Conservation (phyloP, 1,140 invertebrate species). For the Bradysia coprophila region DNA sequence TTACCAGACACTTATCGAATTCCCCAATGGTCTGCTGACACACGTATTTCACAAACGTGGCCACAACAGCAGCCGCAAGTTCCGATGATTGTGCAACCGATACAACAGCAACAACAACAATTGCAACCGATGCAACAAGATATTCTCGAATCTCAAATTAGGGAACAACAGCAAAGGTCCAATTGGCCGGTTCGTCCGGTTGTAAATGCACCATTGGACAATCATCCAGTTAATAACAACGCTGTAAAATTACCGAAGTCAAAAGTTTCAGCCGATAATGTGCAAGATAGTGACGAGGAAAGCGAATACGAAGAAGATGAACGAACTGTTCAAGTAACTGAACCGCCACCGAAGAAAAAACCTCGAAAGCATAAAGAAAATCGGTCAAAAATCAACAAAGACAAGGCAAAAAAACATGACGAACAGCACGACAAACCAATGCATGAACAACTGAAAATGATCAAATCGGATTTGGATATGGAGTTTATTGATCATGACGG, state of each 20-base stretch:
- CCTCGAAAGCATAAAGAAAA: conserved; percentile 13
- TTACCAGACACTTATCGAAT: not conserved
- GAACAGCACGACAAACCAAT: conserved; percentile 5
- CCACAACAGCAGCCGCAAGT: not conserved
- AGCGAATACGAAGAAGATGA: conserved; percentile 21
- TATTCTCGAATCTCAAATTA: conserved; percentile 4
- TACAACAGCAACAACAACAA: not conserved
- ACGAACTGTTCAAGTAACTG: conserved; percentile 19
- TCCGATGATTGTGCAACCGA: not conserved
- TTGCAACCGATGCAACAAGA: conserved; percentile 1
- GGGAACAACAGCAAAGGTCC: conserved; percentile 1
- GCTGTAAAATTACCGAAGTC: conserved; percentile 1
- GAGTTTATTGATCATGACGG: conserved; percentile 33
- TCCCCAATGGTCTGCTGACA: not conserved
- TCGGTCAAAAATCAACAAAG: conserved; percentile 8
- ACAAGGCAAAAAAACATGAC: conserved; percentile 13
- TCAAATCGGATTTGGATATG: conserved; percentile 6
- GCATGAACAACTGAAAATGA: conserved; percentile 19
- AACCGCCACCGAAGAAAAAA: conserved; percentile 10
- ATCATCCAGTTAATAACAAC: not conserved
- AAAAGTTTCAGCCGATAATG: conserved; percentile 2
- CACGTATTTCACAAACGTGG: conserved; percentile 7
- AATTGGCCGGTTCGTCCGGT: not conserved
- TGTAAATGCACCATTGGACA: conserved; percentile 4
- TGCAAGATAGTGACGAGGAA: conserved; percentile 5